These are phyloP conservation scores for Amblyraja radiata DNA, from an alignment of 2,797 vertebrate genomes.

Conservation along the genomic window DNA sequence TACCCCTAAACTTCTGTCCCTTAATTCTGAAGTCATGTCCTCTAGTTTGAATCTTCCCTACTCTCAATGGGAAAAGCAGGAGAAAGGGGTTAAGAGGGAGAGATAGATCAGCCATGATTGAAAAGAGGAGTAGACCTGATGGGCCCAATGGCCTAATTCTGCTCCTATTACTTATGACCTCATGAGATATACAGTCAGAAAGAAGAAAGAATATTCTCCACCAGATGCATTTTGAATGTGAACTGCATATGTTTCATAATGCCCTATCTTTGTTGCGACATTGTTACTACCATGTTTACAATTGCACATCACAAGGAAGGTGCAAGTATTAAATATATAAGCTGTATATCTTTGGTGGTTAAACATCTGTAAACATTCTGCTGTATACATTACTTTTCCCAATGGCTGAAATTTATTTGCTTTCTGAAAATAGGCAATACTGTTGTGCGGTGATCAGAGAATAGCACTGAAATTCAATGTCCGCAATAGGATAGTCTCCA, in stretches of 20 bases:
- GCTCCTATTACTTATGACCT: too few species aligned
- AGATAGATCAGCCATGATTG: too few species aligned
- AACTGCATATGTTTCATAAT: neutral
- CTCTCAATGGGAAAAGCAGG: too few species aligned
- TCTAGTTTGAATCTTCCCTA: too few species aligned
- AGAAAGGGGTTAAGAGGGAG: too few species aligned
- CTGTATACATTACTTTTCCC: neutral
- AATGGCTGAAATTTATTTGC: neutral
- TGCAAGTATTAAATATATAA: neutral
- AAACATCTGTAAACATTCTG: slow-evolving; percentile 11
- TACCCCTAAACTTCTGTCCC: too few species aligned
- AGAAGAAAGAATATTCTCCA: neutral
- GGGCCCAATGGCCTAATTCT: too few species aligned
- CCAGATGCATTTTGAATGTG: neutral
- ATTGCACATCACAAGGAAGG: neutral
- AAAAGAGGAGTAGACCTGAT: too few species aligned
- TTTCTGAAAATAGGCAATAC: neutral
- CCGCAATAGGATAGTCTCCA: neutral
- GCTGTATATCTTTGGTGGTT: neutral
- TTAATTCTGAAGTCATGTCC: too few species aligned
- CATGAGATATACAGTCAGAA: neutral
- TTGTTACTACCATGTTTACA: neutral
- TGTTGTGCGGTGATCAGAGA: neutral
- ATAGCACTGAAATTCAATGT: neutral
- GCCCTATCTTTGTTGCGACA: neutral